A percentile compares a stretch with the other conserved stretches of the same genome.
phyloP scores from a whole-genome alignment of 2,888 invertebrate genomes.

The Cephus runcator region DNA sequence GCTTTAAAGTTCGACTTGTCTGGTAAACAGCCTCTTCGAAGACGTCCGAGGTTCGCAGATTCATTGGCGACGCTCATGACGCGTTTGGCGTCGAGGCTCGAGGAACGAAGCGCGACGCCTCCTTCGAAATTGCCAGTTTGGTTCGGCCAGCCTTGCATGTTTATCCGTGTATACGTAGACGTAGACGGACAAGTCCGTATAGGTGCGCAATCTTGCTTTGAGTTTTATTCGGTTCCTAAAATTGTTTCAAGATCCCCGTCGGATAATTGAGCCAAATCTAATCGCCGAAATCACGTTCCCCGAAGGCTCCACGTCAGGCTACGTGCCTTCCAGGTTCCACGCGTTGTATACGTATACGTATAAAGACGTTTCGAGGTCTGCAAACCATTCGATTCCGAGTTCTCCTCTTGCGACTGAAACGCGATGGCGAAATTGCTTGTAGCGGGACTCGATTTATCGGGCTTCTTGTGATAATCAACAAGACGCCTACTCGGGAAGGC shows the following conservation, averaged over 20 bases:
- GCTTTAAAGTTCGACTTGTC: conserved; percentile 41
- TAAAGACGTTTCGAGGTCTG: neutral
- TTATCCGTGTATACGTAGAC: neutral
- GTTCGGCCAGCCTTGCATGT: neutral
- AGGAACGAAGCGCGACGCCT: too few relatives aligned
- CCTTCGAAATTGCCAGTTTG: too few relatives aligned
- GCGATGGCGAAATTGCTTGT: neutral
- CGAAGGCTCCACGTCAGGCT: neutral
- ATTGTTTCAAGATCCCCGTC: neutral
- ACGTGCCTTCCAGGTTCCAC: neutral
- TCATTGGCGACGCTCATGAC: too few relatives aligned
- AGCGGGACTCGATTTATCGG: neutral
- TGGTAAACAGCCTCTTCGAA: neutral
- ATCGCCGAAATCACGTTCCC: neutral
- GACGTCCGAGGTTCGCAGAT: neutral
- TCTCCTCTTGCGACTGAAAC: neutral
- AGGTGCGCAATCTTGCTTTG: neutral
- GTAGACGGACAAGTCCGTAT: neutral
- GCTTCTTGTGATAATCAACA: neutral
- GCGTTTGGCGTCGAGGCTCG: too few relatives aligned
- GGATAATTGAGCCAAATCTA: neutral
- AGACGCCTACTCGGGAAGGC: neutral
- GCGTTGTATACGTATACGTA: neutral
- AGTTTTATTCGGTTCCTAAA: neutral
- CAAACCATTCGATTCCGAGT: neutral